These are phyloP conservation scores for Scatophagus argus DNA, from an alignment of 2,113 vertebrate genomes.

Conservation along the genomic window DNA sequence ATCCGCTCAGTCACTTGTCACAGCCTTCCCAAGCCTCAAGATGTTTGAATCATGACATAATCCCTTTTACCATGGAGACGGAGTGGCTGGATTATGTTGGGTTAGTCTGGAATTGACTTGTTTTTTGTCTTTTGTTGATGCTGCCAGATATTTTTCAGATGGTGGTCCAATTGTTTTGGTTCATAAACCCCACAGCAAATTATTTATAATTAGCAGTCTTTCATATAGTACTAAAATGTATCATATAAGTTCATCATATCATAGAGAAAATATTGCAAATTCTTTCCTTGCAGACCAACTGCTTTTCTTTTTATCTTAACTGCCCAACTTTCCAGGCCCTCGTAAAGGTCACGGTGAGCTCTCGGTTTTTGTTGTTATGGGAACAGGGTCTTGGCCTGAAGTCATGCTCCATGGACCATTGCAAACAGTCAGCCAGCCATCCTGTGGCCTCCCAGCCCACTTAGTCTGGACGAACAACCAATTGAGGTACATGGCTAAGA, in stretches of 20 bases:
- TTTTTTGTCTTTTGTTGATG: neutral
- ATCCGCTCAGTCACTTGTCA: conserved; percentile 42
- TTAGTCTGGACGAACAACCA: conserved; percentile 35
- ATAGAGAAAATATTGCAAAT: too few relatives aligned
- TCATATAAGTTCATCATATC: too few relatives aligned
- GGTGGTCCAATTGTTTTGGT: neutral
- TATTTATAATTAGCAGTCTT: too few relatives aligned
- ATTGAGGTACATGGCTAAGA: conserved; percentile 13
- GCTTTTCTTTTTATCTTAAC: neutral
- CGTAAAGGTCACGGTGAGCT: conserved; percentile 31
- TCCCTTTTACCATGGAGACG: conserved; percentile 34
- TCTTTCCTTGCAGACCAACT: neutral
- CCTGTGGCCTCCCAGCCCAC: conserved; percentile 39
- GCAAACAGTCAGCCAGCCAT: conserved; percentile 44
- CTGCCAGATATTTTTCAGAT: neutral
- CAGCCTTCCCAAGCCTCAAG: neutral
- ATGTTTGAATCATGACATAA: conserved; percentile 46
- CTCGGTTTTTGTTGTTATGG: conserved; percentile 25
- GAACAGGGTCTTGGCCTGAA: conserved; percentile 49
- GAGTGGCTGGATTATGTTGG: conserved; percentile 20
- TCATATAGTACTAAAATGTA: too few relatives aligned
- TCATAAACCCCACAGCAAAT: neutral
- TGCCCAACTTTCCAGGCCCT: neutral
- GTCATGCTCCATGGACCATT: conserved; percentile 48
- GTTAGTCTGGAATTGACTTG: conserved; percentile 9